Percentiles rank a stretch among this genome's conserved stretches.
Conservation (phyloP, 2,888 invertebrate species). For the Osedax frankpressi region DNA sequence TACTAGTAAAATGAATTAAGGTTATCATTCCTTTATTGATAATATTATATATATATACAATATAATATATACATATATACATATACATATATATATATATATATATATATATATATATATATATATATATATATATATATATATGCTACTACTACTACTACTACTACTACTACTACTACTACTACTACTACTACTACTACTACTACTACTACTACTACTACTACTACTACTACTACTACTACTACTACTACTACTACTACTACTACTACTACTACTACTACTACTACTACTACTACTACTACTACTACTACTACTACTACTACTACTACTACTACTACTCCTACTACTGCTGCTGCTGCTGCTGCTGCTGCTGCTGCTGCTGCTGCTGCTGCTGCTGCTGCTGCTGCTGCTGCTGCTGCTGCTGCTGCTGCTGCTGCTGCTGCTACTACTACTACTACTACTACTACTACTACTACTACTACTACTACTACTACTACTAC, state of each 20-base stretch:
- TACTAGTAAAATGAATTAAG: no score
- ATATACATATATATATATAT: no score
- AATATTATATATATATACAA: no score
- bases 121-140: not conserved
- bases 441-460: not conserved
- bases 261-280: not conserved
- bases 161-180: not conserved
- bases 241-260: not conserved
- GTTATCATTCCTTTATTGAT: no score
- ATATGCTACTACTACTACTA: not conserved
- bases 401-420: not conserved
- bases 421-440: not conserved
- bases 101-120: no score
- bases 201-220: not conserved
- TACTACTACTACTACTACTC: not conserved
- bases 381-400: not conserved
- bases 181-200: not conserved
- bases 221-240: not conserved
- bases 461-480: not conserved
- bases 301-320: not conserved
- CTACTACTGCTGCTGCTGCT: not conserved
- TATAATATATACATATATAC: no score
- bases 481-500: not conserved
- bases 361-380: not conserved
- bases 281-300: not conserved